Percentiles rank a stretch among this genome's conserved stretches.
These are phyloP conservation scores for Piprites chloris DNA, from an alignment of 2,113 vertebrate species.

Conservation along the genomic window DNA sequence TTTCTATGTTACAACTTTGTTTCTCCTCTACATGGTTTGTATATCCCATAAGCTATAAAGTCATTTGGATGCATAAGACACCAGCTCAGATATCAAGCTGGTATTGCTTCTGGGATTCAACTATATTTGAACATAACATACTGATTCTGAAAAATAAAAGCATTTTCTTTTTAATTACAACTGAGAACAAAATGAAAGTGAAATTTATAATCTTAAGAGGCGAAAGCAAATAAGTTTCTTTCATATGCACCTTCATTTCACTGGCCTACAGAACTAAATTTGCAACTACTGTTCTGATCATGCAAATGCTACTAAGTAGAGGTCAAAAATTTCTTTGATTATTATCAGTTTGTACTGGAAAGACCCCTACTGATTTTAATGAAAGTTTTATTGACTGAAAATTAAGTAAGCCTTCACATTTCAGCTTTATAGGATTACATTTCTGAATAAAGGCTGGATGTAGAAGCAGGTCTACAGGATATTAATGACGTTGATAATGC, in stretches of 20 bases:
- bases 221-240: neutral
- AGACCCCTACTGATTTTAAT: neutral
- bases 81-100: neutral
- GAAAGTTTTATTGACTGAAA: neutral
- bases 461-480: neutral
- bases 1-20: neutral
- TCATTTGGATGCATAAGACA: neutral
- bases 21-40: neutral
- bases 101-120: neutral
- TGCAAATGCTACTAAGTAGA: neutral
- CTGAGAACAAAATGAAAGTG: neutral
- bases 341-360: neutral
- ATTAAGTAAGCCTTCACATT: neutral
- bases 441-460: neutral
- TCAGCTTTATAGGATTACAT: neutral
- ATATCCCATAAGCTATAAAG: neutral
- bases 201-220: neutral
- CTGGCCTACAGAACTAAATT: neutral
- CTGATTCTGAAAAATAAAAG: neutral
- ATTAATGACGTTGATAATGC: neutral
- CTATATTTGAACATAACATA: neutral
- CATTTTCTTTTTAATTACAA: neutral
- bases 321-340: neutral
- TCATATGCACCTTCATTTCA: neutral
- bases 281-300: neutral